Percentiles rank a stretch among this genome's conserved stretches.
Evolutionary conservation across 2,797 vertebrate species (phyloP).

Genomic region (Salmo trutta): DNA sequence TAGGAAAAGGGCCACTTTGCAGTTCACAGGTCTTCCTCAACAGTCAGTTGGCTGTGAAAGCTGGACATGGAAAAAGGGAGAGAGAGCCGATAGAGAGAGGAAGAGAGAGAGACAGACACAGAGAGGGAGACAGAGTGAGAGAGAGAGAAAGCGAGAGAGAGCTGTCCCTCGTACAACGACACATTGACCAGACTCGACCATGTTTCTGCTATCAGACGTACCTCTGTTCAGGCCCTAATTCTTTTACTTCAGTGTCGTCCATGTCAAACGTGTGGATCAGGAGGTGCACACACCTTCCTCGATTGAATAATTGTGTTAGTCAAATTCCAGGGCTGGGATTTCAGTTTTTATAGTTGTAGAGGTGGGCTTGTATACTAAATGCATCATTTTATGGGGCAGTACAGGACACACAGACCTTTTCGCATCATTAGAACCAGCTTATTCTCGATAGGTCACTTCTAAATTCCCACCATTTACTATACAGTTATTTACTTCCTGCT

Average conservation of each 20-base stretch:
- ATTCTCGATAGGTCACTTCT: not conserved
- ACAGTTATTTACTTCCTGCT: not conserved
- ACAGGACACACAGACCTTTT: not conserved
- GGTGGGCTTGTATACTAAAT: not conserved
- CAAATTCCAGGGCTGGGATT: constrained; percentile 9
- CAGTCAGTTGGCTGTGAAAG: constrained; percentile 29
- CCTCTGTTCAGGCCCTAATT: constrained; percentile 14
- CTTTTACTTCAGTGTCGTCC: not conserved
- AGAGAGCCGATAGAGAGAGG: not conserved
- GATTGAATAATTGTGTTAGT: constrained; percentile 18
- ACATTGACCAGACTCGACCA: not conserved
- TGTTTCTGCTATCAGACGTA: not conserved
- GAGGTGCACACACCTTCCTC: constrained; percentile 2
- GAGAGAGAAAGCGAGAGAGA: not conserved
- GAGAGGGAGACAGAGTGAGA: not conserved
- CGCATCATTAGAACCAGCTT: not conserved
- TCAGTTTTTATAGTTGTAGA: not conserved
- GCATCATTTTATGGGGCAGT: not conserved
- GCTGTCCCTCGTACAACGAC: constrained; percentile 7
- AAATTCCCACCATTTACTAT: not conserved
- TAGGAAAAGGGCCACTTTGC: constrained; percentile 23
- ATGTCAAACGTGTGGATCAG: constrained; percentile 2
- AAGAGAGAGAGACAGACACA: not conserved
- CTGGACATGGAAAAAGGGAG: constrained; percentile 20
- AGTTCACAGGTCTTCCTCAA: constrained; percentile 47